Evolutionary conservation across 2,888 invertebrate genomes (phyloP), one percentile per base, ranked within the genome.

Genomic region (Trissolcus brochymenae): DNA sequence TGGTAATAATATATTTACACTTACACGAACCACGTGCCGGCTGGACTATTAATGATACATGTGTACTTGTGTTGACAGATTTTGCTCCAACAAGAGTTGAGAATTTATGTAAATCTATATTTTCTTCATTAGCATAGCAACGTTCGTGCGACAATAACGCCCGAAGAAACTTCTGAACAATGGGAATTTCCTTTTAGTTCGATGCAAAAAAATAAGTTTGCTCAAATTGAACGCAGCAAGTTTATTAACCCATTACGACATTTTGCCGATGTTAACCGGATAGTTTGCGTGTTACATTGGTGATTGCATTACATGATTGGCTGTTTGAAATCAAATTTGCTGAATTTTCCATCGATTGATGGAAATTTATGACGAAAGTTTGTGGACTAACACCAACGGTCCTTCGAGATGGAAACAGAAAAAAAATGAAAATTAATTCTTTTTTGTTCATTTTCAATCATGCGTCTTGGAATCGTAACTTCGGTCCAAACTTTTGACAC

Each of bases 1-100:
- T 79, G 78, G 73, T 73, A 78, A 78, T 78, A 66, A 74, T 78
- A 78, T 78, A 78, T 78, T 73, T 77, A 77, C 73, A 65, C 73
- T 62, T 67, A 70, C 70, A 73, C 60, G 56, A 54, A 29, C 73
- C 78, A 64, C 73, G 70, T 74, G 70, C 60, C 73, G 55, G 51
- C 55, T 29, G 61, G 73, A 73, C 68, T 73, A 54, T 73, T 73
- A 78, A 73, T 73, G 73, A 70, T 65, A 78, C 73, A 78, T 73
- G 70, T 68, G 77, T 74, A 66, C 55, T 64, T 57, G 43, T 70
- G 78, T 78, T 73, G 70, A 72, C 73, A 64, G 67, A 68, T 53
- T 70, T 78, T 70, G 65, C 70, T 65, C 51, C 41, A 55, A 55
- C 59, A 13, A 25, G 25, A 25, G 25, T 35, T 35, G 11, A 35